These are phyloP conservation scores for Tachina grossa DNA, from an alignment of 2,888 invertebrate species.

Conservation along the genomic window DNA sequence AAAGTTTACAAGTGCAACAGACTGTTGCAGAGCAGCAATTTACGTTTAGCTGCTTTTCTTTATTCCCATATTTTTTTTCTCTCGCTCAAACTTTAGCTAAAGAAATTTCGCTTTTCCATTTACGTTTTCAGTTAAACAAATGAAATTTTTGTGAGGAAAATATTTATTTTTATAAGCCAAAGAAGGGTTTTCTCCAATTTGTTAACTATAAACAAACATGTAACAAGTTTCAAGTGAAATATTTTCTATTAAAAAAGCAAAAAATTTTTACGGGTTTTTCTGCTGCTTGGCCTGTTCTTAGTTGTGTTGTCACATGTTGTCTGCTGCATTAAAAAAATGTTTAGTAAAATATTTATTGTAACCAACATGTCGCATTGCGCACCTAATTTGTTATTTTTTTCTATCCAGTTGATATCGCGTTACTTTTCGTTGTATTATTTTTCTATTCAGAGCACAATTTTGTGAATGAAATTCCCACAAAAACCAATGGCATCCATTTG, in stretches of 20 bases:
- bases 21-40: constrained; percentile 70
- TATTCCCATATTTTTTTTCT: background rate
- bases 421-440: constrained; percentile 19
- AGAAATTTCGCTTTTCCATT: constrained; percentile 54
- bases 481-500: constrained; percentile 46
- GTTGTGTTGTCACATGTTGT: constrained; percentile 74
- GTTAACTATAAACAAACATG: constrained; percentile 6
- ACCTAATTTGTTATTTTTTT: constrained; percentile 49
- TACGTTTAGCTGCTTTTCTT: constrained; percentile 15
- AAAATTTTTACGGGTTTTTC: constrained; percentile 7
- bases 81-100: constrained; percentile 4
- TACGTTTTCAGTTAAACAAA: constrained; percentile 7
- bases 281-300: constrained; percentile 1
- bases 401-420: constrained; percentile 18
- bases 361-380: constrained; percentile 68
- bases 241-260: constrained; percentile 41
- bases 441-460: constrained; percentile 42
- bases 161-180: constrained; percentile 2
- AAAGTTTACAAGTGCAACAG: constrained; percentile 70
- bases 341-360: constrained; percentile 37
- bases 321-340: constrained; percentile 71
- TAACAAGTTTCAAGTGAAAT: constrained; percentile 55
- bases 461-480: constrained; percentile 58
- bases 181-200: constrained; percentile 34
- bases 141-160: constrained; percentile 1